Evolutionary conservation across 2,113 vertebrate genomes (phyloP).

Genomic region (Uria aalge): DNA sequence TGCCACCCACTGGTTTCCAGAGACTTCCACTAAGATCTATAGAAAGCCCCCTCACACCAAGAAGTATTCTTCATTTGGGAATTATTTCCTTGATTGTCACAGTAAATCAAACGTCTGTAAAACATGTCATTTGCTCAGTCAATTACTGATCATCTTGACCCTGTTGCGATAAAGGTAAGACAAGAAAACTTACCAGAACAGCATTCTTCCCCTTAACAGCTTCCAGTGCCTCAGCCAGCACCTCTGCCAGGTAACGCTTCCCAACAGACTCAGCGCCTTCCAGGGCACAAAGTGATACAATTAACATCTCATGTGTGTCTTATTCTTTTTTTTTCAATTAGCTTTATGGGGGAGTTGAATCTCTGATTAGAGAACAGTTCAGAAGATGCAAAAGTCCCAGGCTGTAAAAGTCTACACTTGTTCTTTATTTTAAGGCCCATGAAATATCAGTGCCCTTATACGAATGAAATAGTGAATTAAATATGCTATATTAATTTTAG

Average conservation of each 20-base stretch:
- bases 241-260: not conserved
- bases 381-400: not conserved
- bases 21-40: not conserved
- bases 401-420: not conserved
- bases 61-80: not conserved
- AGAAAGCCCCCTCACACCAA: not conserved
- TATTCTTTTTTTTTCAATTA: not conserved
- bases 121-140: not conserved
- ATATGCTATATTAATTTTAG: not conserved
- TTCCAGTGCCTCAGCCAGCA: not conserved
- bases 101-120: not conserved
- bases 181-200: not conserved
- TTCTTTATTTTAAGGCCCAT: not conserved
- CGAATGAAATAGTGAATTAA: not conserved
- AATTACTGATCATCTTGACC: not conserved
- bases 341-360: not conserved
- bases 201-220: not conserved
- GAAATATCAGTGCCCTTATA: not conserved
- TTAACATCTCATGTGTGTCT: not conserved
- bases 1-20: not conserved
- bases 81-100: not conserved
- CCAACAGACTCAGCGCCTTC: not conserved
- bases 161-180: not conserved
- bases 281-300: not conserved
- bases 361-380: not conserved